Base-by-base conservation (phyloP, 2,113 vertebrate genomes). In the Grantiella picta region DNA sequence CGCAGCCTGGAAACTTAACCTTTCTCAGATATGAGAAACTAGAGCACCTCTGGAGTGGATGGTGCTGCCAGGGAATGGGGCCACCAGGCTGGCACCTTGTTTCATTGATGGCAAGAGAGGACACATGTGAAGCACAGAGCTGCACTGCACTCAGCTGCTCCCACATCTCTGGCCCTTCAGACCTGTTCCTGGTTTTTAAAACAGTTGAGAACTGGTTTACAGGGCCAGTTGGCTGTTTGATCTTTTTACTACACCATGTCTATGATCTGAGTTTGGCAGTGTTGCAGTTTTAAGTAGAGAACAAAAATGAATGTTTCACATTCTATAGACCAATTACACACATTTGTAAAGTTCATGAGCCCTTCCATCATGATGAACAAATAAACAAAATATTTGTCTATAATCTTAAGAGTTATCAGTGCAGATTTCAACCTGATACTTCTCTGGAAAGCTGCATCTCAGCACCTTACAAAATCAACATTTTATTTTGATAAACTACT, bases 41-140 rank as follows among this genome's bases (percentile, higher is more conserved):
- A 24, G 33, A 79, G 66, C 1, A 5, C 12, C 15, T 52, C 63
- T 77, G n/a, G 44, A 71, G 13, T 25, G 22, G 20, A 23, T 2
- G 2, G 33, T 0, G 35, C 47, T 78, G 56, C 45, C 2, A 1
- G 31, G 25, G 23, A 36, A 19, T 5, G 20, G 5, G 3, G 2
- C 18, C 4, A 4, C 21, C n/a, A 66, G 10, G 1, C 28, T 60
- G 33, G 8, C 25, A 17, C 12, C 21, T 54, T 0, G 0, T 64
- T 87, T 87, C 57, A 28, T 2, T n/a, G 35, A 5, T 42, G 52
- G 13, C 69, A 29, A 49, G 28, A 44, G 19, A 33, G 19, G 33
- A 60, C 16, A 38, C n/a, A 2, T 1, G 20, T 45, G 45, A 89
- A 69, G 19, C 29, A 44, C 15, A 27, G 79, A 82, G 12, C 52